Base-by-base conservation (phyloP, 2,113 vertebrate species). In the Danionella cerebrum region DNA sequence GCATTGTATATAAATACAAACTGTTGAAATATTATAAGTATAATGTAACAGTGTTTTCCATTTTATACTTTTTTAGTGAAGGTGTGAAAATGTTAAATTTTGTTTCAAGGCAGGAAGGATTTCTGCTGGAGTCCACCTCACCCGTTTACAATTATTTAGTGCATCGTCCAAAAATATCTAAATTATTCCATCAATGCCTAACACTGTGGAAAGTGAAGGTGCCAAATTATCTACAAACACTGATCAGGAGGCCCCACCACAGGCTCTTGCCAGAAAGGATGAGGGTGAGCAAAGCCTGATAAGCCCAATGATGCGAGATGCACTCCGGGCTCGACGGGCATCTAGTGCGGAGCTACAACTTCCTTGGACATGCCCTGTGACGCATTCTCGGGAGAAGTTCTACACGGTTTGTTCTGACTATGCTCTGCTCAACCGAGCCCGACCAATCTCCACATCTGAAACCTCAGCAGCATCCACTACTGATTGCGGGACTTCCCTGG, bases 401-500 rank as follows among this genome's bases (percentile, higher is more conserved):
- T 98, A 98, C 84, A 96, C 95, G 0, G 92, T 98, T 72, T 98
- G 96, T 76, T 97, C 96, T 1, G 96, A 98, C 79, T 97, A 95
- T 68, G 95, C 95, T 19, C 91, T 98, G 52, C 89, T 98, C 72
- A 96, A 98, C 84, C 93, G 90, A 85, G 96, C 94, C 4, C 87
- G 88, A 67, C 87, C 90, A 38, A 74, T 92, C 19, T 86, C 80
- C 72, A 70, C 86, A 73, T 73, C 88, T 71, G 86, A 83, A 70
- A 82, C 82, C 1, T 44, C 9, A 12, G 79, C 73, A 57, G 66
- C 83, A 38, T 85, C 80, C 58, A 86, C 87, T 22, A 68, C 86
- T 25, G 88, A 88, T 18, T 83, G 75, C 9, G 78, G 83, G 75
- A 77, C 85, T 24, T 67, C 86, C 52, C 81, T 79, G 0, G 51